A percentile compares a stretch with the other conserved stretches of the same genome.
phyloP scores from a whole-genome alignment of 2,797 vertebrate genomes.

The Psittacula echo region DNA sequence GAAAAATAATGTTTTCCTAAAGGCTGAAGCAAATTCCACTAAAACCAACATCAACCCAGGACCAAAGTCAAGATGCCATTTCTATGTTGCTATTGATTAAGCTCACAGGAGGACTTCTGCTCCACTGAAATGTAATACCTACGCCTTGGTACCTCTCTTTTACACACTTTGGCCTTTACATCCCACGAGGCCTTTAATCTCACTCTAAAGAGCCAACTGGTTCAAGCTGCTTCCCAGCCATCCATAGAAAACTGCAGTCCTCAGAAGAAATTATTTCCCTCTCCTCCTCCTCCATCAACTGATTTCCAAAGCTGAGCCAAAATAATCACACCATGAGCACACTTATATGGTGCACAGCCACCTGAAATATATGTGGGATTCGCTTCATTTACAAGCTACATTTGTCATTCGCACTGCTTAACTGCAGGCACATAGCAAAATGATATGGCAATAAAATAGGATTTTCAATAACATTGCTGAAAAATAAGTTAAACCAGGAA shows the following conservation, averaged over 20 bases:
- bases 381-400: background rate
- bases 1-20: conserved; percentile 51
- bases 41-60: background rate
- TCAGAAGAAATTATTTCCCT: conserved; percentile 17
- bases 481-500: conserved; percentile 27
- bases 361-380: conserved; percentile 5
- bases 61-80: background rate
- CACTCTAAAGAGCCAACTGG: background rate
- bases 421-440: background rate
- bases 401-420: conserved; percentile 1
- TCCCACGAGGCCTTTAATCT: background rate
- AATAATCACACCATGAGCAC: background rate
- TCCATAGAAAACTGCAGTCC: background rate
- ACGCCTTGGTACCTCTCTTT: background rate
- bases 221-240: conserved; percentile 5
- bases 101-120: background rate
- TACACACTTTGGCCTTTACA: background rate
- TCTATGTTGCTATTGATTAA: background rate
- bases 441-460: background rate
- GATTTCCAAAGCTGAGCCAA: conserved; percentile 35
- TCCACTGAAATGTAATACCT: background rate
- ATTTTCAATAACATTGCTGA: background rate
- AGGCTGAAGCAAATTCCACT: conserved; percentile 24
- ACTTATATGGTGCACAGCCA: background rate
- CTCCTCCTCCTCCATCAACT: background rate